These are phyloP conservation scores for Zeugodacus cucurbitae DNA, from an alignment of 1,140 invertebrate species.

Conservation along the genomic window DNA sequence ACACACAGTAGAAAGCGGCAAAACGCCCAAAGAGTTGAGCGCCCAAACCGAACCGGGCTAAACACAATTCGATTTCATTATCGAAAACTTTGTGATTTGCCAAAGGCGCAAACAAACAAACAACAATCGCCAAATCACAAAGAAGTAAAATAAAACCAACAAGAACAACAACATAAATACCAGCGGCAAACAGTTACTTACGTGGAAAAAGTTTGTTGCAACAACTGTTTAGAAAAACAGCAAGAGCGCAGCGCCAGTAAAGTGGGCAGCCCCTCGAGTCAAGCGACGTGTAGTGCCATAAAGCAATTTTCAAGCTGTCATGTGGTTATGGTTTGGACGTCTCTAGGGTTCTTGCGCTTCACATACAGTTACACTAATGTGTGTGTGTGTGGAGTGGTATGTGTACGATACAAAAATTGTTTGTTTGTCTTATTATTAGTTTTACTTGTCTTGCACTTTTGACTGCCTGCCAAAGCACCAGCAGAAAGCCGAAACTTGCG, in stretches of 20 bases:
- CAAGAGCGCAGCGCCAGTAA: background rate
- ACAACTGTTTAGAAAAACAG: background rate
- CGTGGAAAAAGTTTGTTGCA: background rate
- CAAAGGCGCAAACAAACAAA: slow-evolving; percentile 13
- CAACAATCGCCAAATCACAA: background rate
- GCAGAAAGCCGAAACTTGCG: background rate
- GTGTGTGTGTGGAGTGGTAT: background rate
- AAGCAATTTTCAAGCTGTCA: slow-evolving; percentile 32
- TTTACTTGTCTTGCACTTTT: background rate
- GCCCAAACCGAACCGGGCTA: background rate
- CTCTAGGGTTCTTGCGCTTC: background rate
- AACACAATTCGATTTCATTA: slow-evolving; percentile 37
- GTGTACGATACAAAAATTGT: background rate
- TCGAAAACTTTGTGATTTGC: slow-evolving; percentile 17
- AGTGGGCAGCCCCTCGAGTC: background rate
- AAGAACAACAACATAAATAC: background rate
- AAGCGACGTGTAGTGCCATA: background rate
- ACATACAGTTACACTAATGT: background rate
- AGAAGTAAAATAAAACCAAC: background rate
- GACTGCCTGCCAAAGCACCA: background rate
- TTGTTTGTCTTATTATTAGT: background rate
- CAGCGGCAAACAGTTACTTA: background rate
- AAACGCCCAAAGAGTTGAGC: background rate
- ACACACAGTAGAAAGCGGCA: background rate
- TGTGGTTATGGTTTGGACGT: background rate